Base-by-base conservation (phyloP, 37 sponge, comb jelly and placozoan species). In the Axinella damicornis region DNA sequence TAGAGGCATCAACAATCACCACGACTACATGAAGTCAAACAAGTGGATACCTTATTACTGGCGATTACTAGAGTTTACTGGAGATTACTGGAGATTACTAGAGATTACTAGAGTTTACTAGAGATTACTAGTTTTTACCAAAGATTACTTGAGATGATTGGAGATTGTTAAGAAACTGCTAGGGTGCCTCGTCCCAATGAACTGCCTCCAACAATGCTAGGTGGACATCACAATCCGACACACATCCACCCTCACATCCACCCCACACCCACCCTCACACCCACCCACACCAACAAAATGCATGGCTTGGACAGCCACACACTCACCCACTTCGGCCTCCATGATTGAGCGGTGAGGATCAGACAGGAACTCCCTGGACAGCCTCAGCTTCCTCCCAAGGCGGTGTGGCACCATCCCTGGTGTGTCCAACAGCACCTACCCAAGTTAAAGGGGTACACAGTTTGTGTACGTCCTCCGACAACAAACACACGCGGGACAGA, bases 371-470 rank as follows among this genome's bases (percentile, higher is more conserved):
- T 57, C 59, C 34, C 82, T 85, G 19, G 94, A 78, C 82, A 92
- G 60, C 38, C 71, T 81, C n/a, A 89, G 74, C 33, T 82, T 89
- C 12, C 91, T 69, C 5, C 92, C 94, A 68, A 69, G 77, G 25
- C 14, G 28, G 55, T 40, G 76, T 15, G 85, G 69, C 21, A 95
- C 28, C 2, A 80, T 31, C 2, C 96, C 96, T 27, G 96, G 96
- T 2, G 94, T 95, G 84, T 95, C 96, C 58, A 85, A 21, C 57
- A 95, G 27, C 0, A 92, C 78, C 96, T 95, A 64, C 80, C 25
- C 2, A 21, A 25, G n/a, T n/a, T n/a, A n/a, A n/a, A 9, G 46
- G 16, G 16, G 30, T 28, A 35, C 38, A 31, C 22, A 22, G 36
- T 6, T n/a, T 25, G 73, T 36, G 73, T 15, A 36, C 19, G 52